Percentiles rank a stretch among this genome's conserved stretches.
Evolutionary conservation across 2,797 vertebrate species (phyloP).

Genomic region (Falco naumanni): DNA sequence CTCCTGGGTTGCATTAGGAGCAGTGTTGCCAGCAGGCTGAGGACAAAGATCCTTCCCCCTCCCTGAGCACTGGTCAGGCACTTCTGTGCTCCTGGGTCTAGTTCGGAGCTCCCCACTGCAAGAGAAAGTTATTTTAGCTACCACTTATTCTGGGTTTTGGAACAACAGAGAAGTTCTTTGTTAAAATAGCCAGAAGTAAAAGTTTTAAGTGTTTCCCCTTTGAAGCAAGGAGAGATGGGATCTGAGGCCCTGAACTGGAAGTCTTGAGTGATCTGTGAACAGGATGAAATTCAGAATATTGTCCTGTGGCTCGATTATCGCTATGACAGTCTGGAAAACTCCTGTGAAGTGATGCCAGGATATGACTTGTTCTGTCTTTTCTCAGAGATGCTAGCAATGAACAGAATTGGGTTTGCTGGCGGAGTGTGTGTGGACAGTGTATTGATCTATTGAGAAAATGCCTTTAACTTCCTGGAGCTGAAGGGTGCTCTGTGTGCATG

Average conservation of each 20-base stretch:
- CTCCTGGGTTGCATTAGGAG: not conserved
- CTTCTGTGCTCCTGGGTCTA: not conserved
- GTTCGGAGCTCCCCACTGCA: not conserved
- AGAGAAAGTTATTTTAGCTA: not conserved
- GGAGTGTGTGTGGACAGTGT: not conserved
- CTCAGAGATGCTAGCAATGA: not conserved
- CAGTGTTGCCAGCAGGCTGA: not conserved
- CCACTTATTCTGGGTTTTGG: not conserved
- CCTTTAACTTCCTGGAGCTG: not conserved
- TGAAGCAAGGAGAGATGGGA: not conserved
- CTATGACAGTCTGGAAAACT: not conserved
- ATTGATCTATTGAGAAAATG: not conserved
- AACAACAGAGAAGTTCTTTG: not conserved
- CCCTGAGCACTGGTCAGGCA: not conserved
- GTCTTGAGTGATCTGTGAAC: not conserved
- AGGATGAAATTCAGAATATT: not conserved
- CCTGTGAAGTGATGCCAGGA: not conserved
- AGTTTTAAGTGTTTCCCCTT: not conserved
- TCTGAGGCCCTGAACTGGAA: not conserved
- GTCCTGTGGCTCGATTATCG: not conserved
- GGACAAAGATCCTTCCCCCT: not conserved
- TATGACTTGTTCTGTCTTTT: not conserved
- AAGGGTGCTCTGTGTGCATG: not conserved
- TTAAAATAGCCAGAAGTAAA: not conserved
- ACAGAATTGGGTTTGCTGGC: not conserved